Evolutionary conservation across 2,797 vertebrate species (phyloP), one percentile per base, ranked within the genome.

Genomic region (Nannoperca australis): DNA sequence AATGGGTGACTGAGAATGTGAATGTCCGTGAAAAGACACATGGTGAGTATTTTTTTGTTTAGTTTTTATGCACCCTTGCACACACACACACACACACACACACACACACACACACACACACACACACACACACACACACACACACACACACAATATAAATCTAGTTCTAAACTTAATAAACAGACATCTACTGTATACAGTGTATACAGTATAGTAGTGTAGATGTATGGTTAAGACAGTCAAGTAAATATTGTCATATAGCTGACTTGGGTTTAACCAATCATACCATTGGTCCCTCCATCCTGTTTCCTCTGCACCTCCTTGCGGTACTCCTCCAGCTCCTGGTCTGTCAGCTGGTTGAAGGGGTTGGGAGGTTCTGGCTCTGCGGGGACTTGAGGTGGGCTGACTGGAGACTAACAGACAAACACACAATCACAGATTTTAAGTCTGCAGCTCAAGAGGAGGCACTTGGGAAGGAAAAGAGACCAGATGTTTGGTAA

Each of bases 251-350:
- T 27, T 36, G 44, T 54, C 36, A 50, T 2, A 38, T 10, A 38
- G 36, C 18, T 51, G 22, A 75, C 53, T 5, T 1, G 5, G 72
- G 51, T 1, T 66, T 60, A 34, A 50, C 22, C 2, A 62, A 58
- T 77, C 84, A 32, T 96, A 98, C 98, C 97, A 2, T 97, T 94
- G 4, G 96, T 95, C 4, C 93, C 90, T 17, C 88, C 87, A 1
- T 95, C 92, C 65, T 97, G 97, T 87, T 99, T 99, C 90, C 95
- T 96, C 90, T 99, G 96, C 90, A 99, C 98, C 82, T 99, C 98
- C 81, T 96, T 96, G 90, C 95, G 97, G 83, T 99, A 99, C 58
- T 99, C 98, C 70, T 99, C 98, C 90, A 99, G 94, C 93, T 96
- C 98, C 92, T 97, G 96, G 93, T 99, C 98, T 0, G 98, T 99